Evolutionary conservation across 2,113 vertebrate genomes (phyloP).

Genomic region (Siphamia tubifer): DNA sequence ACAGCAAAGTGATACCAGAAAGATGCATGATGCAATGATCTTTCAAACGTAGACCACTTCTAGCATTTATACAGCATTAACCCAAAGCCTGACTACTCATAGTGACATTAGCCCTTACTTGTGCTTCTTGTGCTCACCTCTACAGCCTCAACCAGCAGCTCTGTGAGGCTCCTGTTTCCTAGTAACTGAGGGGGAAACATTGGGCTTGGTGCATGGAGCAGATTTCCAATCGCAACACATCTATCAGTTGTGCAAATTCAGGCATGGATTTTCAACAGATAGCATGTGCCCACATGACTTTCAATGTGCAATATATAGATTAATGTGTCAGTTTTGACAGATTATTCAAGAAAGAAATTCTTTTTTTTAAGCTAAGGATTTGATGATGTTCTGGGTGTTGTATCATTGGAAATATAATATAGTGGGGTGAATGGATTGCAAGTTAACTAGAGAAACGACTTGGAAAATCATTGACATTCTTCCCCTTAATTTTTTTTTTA

Average conservation of each 20-base stretch:
- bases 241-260: conserved; percentile 17
- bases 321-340: no score
- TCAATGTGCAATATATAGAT: no score
- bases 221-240: conserved; percentile 19
- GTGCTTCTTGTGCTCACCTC: conserved; percentile 24
- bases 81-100: conserved; percentile 7
- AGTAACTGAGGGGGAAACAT: conserved; percentile 62
- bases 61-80: conserved; percentile 19
- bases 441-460: no score
- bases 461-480: no score
- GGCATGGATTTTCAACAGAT: conserved; percentile 29
- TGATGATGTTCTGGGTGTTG: no score
- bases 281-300: not conserved
- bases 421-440: no score
- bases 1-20: not conserved
- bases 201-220: conserved; percentile 1
- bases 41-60: not conserved
- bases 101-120: conserved; percentile 9
- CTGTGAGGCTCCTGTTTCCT: conserved; percentile 64
- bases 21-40: not conserved
- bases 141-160: conserved; percentile 16
- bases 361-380: no score
- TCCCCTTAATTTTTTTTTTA: no score
- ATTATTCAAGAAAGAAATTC: no score
- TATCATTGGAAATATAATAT: no score